Conservation (phyloP, 35 echinoderm and acorn worm species). For the Heliocidaris erythrogramma region DNA sequence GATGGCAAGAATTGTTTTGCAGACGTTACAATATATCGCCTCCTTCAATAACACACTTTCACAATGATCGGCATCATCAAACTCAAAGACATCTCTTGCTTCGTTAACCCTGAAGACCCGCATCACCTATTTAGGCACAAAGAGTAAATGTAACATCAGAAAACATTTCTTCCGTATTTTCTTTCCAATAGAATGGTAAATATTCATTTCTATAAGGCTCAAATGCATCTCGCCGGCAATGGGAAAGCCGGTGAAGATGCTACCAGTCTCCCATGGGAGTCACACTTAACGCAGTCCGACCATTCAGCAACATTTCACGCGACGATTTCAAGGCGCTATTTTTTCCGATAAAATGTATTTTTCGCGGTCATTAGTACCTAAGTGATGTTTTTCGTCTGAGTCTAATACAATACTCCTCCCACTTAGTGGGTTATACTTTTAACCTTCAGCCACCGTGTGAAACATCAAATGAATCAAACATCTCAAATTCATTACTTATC, state of each 20-base stretch:
- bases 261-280: not conserved
- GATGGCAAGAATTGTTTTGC: not conserved
- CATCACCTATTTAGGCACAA: not conserved
- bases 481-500: too few species aligned
- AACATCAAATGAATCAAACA: not conserved
- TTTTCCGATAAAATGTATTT: not conserved
- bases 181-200: not conserved
- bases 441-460: not conserved
- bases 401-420: not conserved
- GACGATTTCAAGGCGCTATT: not conserved
- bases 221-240: not conserved
- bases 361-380: not conserved
- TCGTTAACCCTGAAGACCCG: not conserved
- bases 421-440: slow-evolving; percentile 12
- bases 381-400: not conserved
- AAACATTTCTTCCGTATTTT: not conserved
- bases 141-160: not conserved
- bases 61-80: not conserved
- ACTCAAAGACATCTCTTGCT: not conserved
- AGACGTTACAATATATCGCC: not conserved
- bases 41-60: not conserved
- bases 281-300: not conserved
- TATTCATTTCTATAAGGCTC: not conserved
- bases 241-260: not conserved
- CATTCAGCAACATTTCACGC: not conserved